Base-by-base conservation (phyloP, 2,113 vertebrate species). In the Toxostoma redivivum region DNA sequence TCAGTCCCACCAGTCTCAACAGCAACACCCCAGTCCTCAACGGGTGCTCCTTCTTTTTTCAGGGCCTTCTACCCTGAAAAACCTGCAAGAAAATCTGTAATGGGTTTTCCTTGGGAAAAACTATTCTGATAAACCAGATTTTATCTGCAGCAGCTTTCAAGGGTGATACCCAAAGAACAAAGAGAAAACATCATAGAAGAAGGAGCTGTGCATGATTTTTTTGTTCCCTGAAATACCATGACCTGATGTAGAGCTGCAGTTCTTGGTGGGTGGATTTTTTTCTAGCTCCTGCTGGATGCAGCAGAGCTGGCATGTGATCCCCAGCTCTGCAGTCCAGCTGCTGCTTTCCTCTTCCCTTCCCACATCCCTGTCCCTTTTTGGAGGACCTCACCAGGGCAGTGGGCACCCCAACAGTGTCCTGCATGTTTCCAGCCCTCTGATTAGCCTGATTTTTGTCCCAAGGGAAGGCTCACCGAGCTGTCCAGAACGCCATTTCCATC, bases 401-500 rank as follows among this genome's bases (percentile, higher is more conserved):
- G 1, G 30, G n/a, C n/a, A 70, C 3, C 64, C 69, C 11, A 0
- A 2, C 0, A 58, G 15, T 7, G 17, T 7, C 58, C 64, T 19
- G 64, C 0, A 1, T 2, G 9, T 37, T 38, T 6, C 66, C 22
- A 4, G 21, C 15, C 47, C 48, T 24, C 11, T 0, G 1, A 9
- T 50, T 2, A 7, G 40, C 53, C 47, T 5, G 24, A 7, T 54
- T 16, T 14, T 9, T 72, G 30, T 48, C 71, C 50, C 1, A 0
- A 28, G 61, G 50, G 24, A 40, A 90, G 45, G 28, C 98, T 99
- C 97, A 99, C 99, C 92, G 98, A 98, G 95, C 98, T 99, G 97
- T 99, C 99, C 98, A 99, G 98, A 11, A 99, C 97, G 30, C 99
- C 99, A 0, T 99, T 99, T 17, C 99, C 99, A 91, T 99, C 99